Percentiles rank a stretch among this genome's conserved stretches.
phyloP scores from a whole-genome alignment of 2,888 invertebrate species.

The Serrognathus titanus region DNA sequence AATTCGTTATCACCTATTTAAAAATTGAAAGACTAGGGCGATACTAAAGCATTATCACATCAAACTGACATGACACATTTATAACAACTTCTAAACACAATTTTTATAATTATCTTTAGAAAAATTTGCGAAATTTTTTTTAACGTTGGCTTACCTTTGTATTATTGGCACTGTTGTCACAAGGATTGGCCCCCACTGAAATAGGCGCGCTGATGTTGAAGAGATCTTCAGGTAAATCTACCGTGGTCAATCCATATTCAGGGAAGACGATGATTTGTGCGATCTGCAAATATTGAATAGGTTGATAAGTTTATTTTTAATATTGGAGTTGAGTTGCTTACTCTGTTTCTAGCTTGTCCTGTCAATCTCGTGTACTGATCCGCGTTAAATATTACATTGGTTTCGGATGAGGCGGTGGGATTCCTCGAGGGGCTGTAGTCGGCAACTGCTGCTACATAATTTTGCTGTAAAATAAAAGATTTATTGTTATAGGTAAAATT shows the following conservation, averaged over 20 bases:
- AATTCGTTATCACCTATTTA: too few relatives aligned
- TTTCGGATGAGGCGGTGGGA: neutral
- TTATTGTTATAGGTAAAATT: too few relatives aligned
- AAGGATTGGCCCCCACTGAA: conserved; percentile 11
- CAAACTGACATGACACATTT: too few relatives aligned
- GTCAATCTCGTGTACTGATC: neutral
- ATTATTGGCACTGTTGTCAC: conserved; percentile 12
- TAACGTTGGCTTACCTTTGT: conserved; percentile 5
- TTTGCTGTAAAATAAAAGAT: neutral
- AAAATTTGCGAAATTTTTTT: too few relatives aligned
- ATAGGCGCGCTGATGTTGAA: conserved; percentile 18
- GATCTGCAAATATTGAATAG: conserved; percentile 38
- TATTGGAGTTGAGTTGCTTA: neutral
- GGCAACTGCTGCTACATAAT: neutral
- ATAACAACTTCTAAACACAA: too few relatives aligned
- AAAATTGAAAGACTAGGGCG: too few relatives aligned
- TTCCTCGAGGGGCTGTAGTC: conserved; percentile 2
- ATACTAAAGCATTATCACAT: too few relatives aligned
- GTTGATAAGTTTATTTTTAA: neutral
- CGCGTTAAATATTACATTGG: neutral
- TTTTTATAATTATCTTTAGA: too few relatives aligned
- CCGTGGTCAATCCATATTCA: conserved; percentile 50
- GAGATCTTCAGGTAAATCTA: conserved; percentile 14
- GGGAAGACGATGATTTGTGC: conserved; percentile 79
- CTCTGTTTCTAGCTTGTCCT: neutral